Conservation (phyloP, 2,113 vertebrate species). For the Pelecanus crispus region DNA sequence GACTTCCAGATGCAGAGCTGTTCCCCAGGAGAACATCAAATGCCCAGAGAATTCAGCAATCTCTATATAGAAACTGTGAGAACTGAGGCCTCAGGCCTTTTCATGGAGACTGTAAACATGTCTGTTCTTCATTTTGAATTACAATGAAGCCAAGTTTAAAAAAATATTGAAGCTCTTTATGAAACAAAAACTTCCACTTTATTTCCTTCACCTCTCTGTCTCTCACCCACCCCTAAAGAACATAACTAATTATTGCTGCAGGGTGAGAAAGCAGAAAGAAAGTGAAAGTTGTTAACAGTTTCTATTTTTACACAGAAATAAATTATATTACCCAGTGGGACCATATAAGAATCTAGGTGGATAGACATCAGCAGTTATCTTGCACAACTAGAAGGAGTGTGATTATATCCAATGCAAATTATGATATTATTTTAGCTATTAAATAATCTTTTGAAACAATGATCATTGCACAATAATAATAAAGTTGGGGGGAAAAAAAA, state of each 20-base stretch:
- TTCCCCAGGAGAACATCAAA: background rate
- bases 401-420: background rate
- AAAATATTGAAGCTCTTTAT: background rate
- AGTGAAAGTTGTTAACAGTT: background rate
- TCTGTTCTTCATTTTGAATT: background rate
- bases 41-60: background rate
- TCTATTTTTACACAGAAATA: slow-evolving; percentile 27
- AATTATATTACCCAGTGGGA: background rate
- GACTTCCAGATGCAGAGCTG: background rate
- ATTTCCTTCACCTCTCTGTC: background rate
- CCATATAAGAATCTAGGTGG: background rate
- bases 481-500: accelerated
- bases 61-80: background rate
- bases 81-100: background rate
- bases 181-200: background rate
- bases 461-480: background rate
- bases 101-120: background rate
- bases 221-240: background rate
- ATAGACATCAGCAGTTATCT: background rate
- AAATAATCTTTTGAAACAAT: background rate
- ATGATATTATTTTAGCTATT: background rate
- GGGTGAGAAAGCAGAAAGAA: background rate
- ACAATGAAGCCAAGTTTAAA: background rate
- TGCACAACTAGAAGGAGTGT: background rate
- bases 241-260: slow-evolving; percentile 5